These are phyloP conservation scores for Trididemnum nubilum DNA, from an alignment of 23 tunicate genomes.

Conservation along the genomic window DNA sequence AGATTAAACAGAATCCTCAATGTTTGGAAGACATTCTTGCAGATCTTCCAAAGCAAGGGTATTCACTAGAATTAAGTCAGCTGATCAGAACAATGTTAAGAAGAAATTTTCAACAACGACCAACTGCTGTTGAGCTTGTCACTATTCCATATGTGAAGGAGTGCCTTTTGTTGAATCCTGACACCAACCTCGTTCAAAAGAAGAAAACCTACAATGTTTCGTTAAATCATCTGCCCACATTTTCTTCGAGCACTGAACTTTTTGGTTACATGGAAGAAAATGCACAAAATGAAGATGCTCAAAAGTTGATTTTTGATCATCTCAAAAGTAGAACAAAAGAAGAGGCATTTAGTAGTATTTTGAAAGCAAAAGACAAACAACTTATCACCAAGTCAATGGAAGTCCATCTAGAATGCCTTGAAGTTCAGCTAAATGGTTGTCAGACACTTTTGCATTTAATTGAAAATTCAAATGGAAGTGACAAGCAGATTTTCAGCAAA, in stretches of 20 bases:
- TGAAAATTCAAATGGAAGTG: slow-evolving; percentile 32
- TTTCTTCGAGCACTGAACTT: slow-evolving; percentile 24
- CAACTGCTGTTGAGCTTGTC: slow-evolving; percentile 84
- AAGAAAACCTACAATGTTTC: slow-evolving; percentile 45
- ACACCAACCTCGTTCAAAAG: slow-evolving; percentile 68
- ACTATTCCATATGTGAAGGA: slow-evolving; percentile 81
- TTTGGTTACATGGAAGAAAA: slow-evolving; percentile 60
- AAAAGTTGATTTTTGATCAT: slow-evolving; percentile 62
- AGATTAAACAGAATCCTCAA: slow-evolving; percentile 94
- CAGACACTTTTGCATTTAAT: slow-evolving; percentile 43
- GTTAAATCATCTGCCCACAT: slow-evolving; percentile 55
- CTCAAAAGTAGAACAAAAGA: slow-evolving; percentile 34
- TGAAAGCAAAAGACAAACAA: slow-evolving; percentile 37
- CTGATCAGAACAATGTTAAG: slow-evolving; percentile 86
- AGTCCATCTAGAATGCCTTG: slow-evolving; percentile 41
- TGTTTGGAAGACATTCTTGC: slow-evolving; percentile 78
- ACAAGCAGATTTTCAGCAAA: slow-evolving; percentile 50
- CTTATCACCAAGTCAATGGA: slow-evolving; percentile 59
- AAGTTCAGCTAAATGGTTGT: slow-evolving; percentile 67
- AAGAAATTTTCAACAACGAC: slow-evolving; percentile 97
- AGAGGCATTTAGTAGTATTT: slow-evolving; percentile 14
- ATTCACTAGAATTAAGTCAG: slow-evolving; percentile 73
- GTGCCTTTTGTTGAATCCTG: slow-evolving; percentile 78
- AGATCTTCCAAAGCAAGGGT: slow-evolving; percentile 61
- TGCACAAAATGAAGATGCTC: slow-evolving; percentile 72